Percentiles rank a stretch among this genome's conserved stretches.
These are phyloP conservation scores for Otus scops DNA, from an alignment of 2,797 vertebrate genomes.

Conservation along the genomic window DNA sequence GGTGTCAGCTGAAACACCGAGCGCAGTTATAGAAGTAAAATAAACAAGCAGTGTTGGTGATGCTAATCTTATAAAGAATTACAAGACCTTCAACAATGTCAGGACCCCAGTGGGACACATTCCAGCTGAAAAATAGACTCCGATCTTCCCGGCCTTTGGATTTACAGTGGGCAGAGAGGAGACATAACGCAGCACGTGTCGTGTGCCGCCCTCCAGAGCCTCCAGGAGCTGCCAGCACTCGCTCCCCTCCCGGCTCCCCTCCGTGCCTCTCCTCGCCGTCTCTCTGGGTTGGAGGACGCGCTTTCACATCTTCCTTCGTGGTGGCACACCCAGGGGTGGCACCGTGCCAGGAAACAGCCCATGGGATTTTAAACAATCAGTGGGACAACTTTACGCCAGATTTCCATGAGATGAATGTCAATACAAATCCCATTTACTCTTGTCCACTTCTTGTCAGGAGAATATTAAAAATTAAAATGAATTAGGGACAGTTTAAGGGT, in stretches of 20 bases:
- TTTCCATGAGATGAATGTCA: neutral
- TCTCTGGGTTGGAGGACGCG: neutral
- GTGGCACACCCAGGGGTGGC: neutral
- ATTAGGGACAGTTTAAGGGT: neutral
- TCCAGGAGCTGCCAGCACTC: neutral
- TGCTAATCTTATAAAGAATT: neutral
- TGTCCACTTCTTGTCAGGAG: neutral
- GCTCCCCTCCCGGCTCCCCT: neutral
- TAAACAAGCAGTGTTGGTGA: neutral
- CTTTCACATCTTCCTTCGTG: no score
- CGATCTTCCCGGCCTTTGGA: neutral
- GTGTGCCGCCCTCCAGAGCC: accelerated
- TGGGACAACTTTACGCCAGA: neutral
- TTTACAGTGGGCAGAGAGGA: neutral
- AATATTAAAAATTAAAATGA: neutral
- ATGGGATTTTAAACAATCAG: accelerated
- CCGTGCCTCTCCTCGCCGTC: accelerated
- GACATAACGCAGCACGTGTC: accelerated
- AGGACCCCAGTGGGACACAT: neutral
- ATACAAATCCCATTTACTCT: neutral
- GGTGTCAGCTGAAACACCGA: neutral
- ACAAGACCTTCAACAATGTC: neutral
- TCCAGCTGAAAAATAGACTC: neutral
- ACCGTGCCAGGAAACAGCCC: neutral
- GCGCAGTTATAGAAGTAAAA: neutral